phyloP scores from a whole-genome alignment of 2,888 invertebrate genomes.

The Drosophila suboccidentalis region DNA sequence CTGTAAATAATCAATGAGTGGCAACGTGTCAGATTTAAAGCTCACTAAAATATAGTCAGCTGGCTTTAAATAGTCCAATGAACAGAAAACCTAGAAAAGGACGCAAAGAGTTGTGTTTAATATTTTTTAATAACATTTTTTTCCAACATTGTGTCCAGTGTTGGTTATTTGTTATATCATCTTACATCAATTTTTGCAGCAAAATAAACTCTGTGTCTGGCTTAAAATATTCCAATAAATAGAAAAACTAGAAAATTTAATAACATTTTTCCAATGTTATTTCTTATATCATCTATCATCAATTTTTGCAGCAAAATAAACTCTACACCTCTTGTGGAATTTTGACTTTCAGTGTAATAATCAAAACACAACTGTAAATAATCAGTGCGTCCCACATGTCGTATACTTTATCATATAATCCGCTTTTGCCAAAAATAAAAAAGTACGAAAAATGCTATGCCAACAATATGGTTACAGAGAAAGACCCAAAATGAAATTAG shows the following conservation, averaged over 20 bases:
- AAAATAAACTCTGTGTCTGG: neutral
- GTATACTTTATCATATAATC: constrained; percentile 43
- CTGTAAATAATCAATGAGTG: constrained; percentile 3
- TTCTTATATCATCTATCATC: neutral
- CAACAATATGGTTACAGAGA: constrained; percentile 45
- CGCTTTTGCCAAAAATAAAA: constrained; percentile 31
- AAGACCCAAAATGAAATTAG: constrained; percentile 68
- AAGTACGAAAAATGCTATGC: constrained; percentile 13
- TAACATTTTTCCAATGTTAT: neutral
- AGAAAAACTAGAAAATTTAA: neutral
- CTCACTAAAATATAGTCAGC: neutral
- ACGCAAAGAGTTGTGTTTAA: neutral
- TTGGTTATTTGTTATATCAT: neutral
- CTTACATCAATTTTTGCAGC: neutral
- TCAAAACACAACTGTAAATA: constrained; percentile 40
- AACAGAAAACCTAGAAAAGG: neutral
- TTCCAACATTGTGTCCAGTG: neutral
- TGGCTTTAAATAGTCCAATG: neutral
- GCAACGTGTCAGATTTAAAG: neutral
- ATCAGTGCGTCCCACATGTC: constrained; percentile 36
- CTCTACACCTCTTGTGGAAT: neutral
- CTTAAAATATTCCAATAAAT: neutral
- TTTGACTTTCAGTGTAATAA: constrained; percentile 17
- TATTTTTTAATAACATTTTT: neutral
- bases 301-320: neutral